A percentile compares a stretch with the other conserved stretches of the same genome.
Conservation (phyloP, 1,140 invertebrate species). For the Leptinotarsa defecta region DNA sequence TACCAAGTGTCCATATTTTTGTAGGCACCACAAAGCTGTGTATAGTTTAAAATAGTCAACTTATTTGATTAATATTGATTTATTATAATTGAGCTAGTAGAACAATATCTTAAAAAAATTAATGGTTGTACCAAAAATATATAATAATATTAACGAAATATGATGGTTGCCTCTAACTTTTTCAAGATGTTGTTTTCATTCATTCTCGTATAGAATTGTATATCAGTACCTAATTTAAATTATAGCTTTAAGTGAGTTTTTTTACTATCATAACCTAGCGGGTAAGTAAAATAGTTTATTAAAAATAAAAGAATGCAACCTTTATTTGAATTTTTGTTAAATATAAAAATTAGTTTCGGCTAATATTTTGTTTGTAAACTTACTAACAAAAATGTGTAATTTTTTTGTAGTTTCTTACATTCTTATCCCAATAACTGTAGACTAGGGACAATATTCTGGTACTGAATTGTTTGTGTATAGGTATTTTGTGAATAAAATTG, state of each 20-base stretch:
- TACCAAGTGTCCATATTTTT: conserved; percentile 29
- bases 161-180: background rate
- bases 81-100: conserved; percentile 14
- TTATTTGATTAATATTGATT: conserved; percentile 8
- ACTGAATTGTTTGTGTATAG: no score
- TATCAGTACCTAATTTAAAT: conserved; percentile 28
- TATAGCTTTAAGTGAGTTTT: conserved; percentile 22
- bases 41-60: conserved; percentile 21
- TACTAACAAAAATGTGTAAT: background rate
- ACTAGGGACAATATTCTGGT: no score
- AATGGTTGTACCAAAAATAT: background rate
- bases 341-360: background rate
- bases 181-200: conserved; percentile 15
- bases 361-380: conserved; percentile 7
- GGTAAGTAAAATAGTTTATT: conserved; percentile 6
- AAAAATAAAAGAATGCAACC: background rate
- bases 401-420: background rate
- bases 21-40: conserved; percentile 22
- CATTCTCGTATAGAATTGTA: background rate
- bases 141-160: no score
- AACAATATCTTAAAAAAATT: conserved; percentile 3
- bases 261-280: conserved; percentile 10
- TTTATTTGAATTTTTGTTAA: conserved; percentile 1
- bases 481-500: no score
- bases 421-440: no score